These are phyloP conservation scores for Lumbricus terrestris DNA, from an alignment of 2,888 invertebrate species.

Conservation along the genomic window DNA sequence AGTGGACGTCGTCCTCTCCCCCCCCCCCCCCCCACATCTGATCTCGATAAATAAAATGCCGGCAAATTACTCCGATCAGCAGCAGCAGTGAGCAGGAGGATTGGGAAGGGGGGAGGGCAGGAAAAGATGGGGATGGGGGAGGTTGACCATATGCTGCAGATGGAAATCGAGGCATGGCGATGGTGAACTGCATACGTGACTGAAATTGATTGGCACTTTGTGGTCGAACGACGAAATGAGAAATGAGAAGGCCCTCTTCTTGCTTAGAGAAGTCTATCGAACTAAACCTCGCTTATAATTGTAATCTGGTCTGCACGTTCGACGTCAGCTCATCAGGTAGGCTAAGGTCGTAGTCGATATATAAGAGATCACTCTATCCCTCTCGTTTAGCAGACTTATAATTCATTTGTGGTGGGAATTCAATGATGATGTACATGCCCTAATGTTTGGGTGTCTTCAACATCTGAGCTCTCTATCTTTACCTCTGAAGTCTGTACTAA, in stretches of 20 bases:
- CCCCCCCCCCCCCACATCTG: background rate
- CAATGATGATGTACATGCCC: background rate
- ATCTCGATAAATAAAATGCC: slow-evolving; percentile 3
- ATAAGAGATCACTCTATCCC: no score
- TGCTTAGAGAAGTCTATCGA: no score
- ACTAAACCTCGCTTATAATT: no score
- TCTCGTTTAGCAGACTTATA: background rate
- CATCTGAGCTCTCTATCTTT: background rate
- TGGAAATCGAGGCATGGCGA: background rate
- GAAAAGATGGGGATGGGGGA: background rate
- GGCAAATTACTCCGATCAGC: background rate
- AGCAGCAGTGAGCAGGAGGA: background rate
- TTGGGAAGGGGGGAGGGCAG: background rate
- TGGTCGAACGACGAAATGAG: background rate
- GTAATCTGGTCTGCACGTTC: background rate
- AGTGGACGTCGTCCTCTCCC: background rate
- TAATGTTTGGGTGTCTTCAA: background rate
- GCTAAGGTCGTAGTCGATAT: no score
- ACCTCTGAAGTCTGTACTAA: background rate
- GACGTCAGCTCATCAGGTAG: background rate
- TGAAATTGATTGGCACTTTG: background rate
- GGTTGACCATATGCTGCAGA: slow-evolving; percentile 3
- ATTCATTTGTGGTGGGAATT: background rate
- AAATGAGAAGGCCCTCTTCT: background rate
- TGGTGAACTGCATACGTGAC: background rate